Evolutionary conservation across 1,140 invertebrate species (phyloP), one percentile per base, ranked within the genome.

Genomic region (Helicoverpa armigera): DNA sequence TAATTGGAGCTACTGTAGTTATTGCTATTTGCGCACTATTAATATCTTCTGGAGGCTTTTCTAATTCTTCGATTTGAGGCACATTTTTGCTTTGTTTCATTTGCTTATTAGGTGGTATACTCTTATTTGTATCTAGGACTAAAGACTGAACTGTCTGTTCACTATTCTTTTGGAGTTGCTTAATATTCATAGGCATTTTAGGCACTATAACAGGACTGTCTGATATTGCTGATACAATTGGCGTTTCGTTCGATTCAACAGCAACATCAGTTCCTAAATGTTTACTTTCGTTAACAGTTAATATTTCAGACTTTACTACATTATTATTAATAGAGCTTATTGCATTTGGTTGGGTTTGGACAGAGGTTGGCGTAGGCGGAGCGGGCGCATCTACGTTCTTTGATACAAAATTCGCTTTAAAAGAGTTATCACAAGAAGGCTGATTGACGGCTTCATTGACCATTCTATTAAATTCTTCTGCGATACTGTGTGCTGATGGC

Each of bases 181-280:
- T 94, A 84, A 85, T 75, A 83, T 89, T 90, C 65, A 87, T 82
- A 79, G 91, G 85, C 88, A 93, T 87, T 92, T 94, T 94, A 92
- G 93, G 93, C 92, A 94, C 93, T 92, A 94, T 92, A 85, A 94
- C 91, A 85, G 93, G 93, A 90, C 90, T 94, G 60, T 94, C 90
- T 73, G 93, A 93, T 91, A 94, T 92, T 63, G 91, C 92, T 35
- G 92, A 94, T 12, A 94, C 93, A 51, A 94, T 87, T 50, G 92
- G 92, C 3, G 92, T 94, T 84, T 94, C 92, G 75, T 82, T 88
- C 65, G 86, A 43, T 84, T 90, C 89, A 78, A 84, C 85, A 76
- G 86, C 89, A 86, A 92, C 87, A 87, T 89, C 86, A 74, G 85
- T 80, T 85, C 85, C 91, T 86, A 89, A 83, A 85, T 79, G 87